These are phyloP conservation scores for Sinohyriopsis cumingii DNA, from an alignment of 2,888 invertebrate species.

Conservation along the genomic window DNA sequence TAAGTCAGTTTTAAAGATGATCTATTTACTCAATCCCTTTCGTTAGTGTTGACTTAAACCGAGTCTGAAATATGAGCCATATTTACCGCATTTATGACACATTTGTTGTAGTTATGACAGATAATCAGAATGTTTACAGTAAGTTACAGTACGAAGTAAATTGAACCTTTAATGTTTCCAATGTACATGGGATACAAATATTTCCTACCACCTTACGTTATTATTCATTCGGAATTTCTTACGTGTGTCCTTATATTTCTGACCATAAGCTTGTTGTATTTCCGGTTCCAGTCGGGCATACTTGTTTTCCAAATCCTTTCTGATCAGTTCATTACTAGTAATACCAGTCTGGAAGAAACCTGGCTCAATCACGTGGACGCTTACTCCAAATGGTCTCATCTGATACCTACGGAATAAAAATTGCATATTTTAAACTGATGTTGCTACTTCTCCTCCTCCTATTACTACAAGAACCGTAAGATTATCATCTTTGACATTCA, in stretches of 20 bases:
- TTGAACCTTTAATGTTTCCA: not conserved
- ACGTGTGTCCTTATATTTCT: conserved; percentile 6
- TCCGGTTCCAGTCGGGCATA: conserved; percentile 8
- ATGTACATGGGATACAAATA: not conserved
- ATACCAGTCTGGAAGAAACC: conserved; percentile 41
- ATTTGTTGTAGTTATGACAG: too few relatives aligned
- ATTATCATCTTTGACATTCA: too few relatives aligned
- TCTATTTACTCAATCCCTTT: not conserved
- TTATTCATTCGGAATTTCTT: not conserved
- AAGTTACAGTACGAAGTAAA: not conserved
- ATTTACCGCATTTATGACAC: not conserved
- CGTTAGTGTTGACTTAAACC: not conserved
- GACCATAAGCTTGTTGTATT: conserved; percentile 12
- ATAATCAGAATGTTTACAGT: not conserved
- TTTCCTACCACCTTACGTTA: too few relatives aligned
- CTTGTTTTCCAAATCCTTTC: conserved; percentile 28
- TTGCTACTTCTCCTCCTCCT: too few relatives aligned
- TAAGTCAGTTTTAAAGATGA: too few relatives aligned
- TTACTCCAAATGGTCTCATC: conserved; percentile 16
- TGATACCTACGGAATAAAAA: conserved; percentile 4
- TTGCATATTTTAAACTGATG: not conserved
- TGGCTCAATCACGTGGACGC: conserved; percentile 32
- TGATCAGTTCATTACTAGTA: conserved; percentile 21
- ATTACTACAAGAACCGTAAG: too few relatives aligned
- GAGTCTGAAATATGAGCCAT: not conserved